These are phyloP conservation scores for Potamilus streckersoni DNA, from an alignment of 1,140 invertebrate species.

Conservation along the genomic window DNA sequence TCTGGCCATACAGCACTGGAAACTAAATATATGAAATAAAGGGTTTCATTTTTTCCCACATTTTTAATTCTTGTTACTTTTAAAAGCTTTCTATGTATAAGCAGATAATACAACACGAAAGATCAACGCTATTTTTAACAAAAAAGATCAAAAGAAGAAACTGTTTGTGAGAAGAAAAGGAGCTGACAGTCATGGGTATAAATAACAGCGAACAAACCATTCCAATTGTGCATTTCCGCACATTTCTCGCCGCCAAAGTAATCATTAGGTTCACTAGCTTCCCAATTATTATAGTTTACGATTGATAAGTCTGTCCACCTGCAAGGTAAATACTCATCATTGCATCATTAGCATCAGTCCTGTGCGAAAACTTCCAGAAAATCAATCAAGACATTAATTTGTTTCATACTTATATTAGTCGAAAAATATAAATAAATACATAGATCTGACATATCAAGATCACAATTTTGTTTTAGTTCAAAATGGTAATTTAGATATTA, in stretches of 20 bases:
- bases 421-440: no score
- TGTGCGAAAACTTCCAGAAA: no score
- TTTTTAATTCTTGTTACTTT: neutral
- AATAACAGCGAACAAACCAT: neutral
- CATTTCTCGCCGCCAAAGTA: constrained; percentile 39
- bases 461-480: no score
- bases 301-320: constrained; percentile 43
- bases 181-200: neutral
- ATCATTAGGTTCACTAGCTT: constrained; percentile 44
- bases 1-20: no score
- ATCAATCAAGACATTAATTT: no score
- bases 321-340: neutral
- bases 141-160: neutral
- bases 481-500: no score
- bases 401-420: no score
- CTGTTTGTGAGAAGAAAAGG: neutral
- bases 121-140: no score
- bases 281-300: constrained; percentile 38
- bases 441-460: no score
- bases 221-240: constrained; percentile 23
- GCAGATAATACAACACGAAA: no score
- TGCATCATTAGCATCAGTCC: neutral
- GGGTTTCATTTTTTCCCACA: neutral
- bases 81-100: neutral
- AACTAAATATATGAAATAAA: no score